These are phyloP conservation scores for Caranx melampygus DNA, from an alignment of 2,113 vertebrate genomes.

Conservation along the genomic window DNA sequence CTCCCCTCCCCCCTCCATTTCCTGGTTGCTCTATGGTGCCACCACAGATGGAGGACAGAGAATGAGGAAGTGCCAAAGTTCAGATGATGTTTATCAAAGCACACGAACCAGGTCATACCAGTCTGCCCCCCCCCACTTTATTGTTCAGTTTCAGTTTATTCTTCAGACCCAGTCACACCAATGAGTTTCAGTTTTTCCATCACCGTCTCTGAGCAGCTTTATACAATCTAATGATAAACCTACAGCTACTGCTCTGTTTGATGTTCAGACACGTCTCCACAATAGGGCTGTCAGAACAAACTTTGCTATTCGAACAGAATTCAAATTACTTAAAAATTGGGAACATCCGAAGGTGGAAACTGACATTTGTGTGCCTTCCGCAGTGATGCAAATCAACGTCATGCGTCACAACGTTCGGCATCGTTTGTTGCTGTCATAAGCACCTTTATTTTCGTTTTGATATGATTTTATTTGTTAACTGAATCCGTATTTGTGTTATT, in stretches of 20 bases:
- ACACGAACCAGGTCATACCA: conserved; percentile 4
- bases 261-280: background rate
- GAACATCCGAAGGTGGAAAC: too few species aligned
- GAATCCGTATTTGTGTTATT: too few species aligned
- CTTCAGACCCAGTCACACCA: background rate
- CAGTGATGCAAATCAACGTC: too few species aligned
- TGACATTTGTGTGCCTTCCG: too few species aligned
- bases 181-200: background rate
- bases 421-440: too few species aligned
- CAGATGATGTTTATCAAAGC: conserved; percentile 62
- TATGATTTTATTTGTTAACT: too few species aligned
- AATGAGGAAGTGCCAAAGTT: conserved; percentile 77
- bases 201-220: background rate
- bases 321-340: too few species aligned
- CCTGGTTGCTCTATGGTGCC: conserved; percentile 58
- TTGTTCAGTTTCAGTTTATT: background rate
- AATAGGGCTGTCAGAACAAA: too few species aligned
- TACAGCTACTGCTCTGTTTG: background rate
- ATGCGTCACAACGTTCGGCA: too few species aligned
- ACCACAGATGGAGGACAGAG: conserved; percentile 54
- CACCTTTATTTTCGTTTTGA: too few species aligned
- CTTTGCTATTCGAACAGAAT: too few species aligned
- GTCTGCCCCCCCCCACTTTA: background rate
- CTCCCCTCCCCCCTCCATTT: conserved; percentile 36
- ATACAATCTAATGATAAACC: conserved; percentile 9